phyloP scores from a whole-genome alignment of 1,140 invertebrate species.

The Nasonia vitripennis region DNA sequence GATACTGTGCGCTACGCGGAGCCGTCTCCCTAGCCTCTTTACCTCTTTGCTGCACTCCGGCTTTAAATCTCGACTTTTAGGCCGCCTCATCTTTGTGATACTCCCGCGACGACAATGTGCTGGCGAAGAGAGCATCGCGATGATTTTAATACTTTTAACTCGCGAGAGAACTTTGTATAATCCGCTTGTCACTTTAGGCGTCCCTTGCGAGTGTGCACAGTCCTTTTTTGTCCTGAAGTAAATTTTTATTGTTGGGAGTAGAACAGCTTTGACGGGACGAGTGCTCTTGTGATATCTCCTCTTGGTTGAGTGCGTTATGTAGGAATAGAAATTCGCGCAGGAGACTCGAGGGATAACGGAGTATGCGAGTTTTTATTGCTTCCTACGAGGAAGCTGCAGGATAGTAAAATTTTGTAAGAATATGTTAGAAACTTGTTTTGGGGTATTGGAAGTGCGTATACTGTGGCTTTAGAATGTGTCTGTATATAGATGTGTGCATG shows the following conservation, averaged over 20 bases:
- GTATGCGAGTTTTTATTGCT: background rate
- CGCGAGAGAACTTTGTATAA: slow-evolving; percentile 61
- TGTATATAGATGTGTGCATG: no score
- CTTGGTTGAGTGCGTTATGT: background rate
- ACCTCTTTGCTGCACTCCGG: slow-evolving; percentile 44
- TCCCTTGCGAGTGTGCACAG: background rate
- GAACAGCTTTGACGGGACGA: slow-evolving; percentile 25
- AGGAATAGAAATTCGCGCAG: slow-evolving; percentile 5
- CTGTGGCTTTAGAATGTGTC: no score
- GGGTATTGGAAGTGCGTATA: no score
- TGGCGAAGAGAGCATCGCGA: slow-evolving; percentile 58
- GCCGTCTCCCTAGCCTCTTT: slow-evolving; percentile 52
- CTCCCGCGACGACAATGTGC: slow-evolving; percentile 32
- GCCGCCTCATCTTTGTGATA: slow-evolving; percentile 16
- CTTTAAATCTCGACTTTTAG: slow-evolving; percentile 36
- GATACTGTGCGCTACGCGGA: slow-evolving; percentile 29
- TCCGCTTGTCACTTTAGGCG: slow-evolving; percentile 61
- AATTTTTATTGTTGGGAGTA: slow-evolving; percentile 42
- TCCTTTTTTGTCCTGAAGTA: slow-evolving; percentile 20
- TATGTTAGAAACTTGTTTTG: no score
- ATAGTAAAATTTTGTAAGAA: no score
- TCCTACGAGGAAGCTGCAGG: no score
- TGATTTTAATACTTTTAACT: slow-evolving; percentile 74
- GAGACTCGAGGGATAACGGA: background rate
- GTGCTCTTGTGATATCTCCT: slow-evolving; percentile 31